phyloP scores from a whole-genome alignment of 1,140 invertebrate species.

The Leptestheria dahalacensis region DNA sequence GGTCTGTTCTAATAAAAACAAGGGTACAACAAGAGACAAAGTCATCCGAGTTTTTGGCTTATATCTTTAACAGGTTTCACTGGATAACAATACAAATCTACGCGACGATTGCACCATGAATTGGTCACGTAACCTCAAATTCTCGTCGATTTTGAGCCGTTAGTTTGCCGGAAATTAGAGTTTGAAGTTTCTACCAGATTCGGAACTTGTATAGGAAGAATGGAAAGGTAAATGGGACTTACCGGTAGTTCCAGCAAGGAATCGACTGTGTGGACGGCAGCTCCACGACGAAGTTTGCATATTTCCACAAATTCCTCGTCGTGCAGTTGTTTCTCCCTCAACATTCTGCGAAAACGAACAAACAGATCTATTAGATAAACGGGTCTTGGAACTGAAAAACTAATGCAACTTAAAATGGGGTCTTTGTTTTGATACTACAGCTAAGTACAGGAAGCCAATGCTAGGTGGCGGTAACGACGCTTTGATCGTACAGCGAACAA shows the following conservation, averaged over 20 bases:
- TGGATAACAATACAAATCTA: too few relatives aligned
- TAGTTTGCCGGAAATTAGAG: neutral
- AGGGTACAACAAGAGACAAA: too few relatives aligned
- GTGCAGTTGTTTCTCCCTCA: constrained; percentile 25
- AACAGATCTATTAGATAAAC: neutral
- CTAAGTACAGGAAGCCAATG: neutral
- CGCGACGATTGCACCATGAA: too few relatives aligned
- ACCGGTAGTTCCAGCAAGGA: constrained; percentile 31
- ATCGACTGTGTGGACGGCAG: constrained; percentile 28
- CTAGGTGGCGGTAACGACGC: neutral
- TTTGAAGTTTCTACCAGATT: neutral
- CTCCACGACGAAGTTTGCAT: constrained; percentile 29
- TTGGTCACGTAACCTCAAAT: too few relatives aligned
- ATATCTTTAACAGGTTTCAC: too few relatives aligned
- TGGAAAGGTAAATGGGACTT: constrained; percentile 20
- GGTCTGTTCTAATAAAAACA: too few relatives aligned
- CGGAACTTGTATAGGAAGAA: neutral
- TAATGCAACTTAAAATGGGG: too few relatives aligned
- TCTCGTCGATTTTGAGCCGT: neutral
- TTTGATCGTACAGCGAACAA: too few relatives aligned
- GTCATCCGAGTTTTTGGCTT: too few relatives aligned
- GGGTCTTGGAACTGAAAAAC: neutral
- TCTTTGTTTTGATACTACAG: too few relatives aligned
- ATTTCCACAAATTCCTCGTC: constrained; percentile 33
- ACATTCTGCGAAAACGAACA: neutral